Evolutionary conservation across 2,888 invertebrate genomes (phyloP).

Genomic region (Metacarcinus magister): DNA sequence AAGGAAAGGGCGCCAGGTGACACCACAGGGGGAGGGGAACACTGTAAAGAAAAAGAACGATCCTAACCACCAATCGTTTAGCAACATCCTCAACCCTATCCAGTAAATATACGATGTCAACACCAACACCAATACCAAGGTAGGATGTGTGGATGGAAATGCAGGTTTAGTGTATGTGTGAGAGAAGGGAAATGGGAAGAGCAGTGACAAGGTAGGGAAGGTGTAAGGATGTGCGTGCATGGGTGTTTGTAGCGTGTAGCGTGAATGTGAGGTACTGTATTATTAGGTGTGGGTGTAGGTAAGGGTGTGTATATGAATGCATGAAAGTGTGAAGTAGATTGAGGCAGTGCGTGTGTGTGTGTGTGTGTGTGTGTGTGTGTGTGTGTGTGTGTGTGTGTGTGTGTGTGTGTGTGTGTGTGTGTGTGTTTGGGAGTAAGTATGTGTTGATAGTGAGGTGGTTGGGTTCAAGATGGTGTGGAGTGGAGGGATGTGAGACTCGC

Average conservation of each 20-base stretch:
- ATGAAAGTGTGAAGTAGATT: background rate
- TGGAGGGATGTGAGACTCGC: background rate
- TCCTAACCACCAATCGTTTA: background rate
- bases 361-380: background rate
- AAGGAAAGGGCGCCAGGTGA: conserved; percentile 81
- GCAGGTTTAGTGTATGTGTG: too few species aligned
- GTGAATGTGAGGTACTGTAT: background rate
- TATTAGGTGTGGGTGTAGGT: background rate
- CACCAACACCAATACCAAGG: background rate
- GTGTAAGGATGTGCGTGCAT: conserved; percentile 43
- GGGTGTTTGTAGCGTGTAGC: background rate
- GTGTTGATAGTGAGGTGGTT: background rate
- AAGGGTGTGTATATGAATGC: background rate
- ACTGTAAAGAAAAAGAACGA: conserved; percentile 50
- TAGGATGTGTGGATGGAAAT: too few species aligned
- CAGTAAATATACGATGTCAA: background rate
- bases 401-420: conserved; percentile 65
- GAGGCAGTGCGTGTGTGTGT: background rate
- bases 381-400: conserved; percentile 64
- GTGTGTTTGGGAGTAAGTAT: conserved; percentile 47
- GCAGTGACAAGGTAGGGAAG: background rate
- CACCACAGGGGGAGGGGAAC: conserved; percentile 79
- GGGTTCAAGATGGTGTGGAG: background rate
- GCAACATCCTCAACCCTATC: background rate
- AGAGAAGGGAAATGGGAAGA: background rate